Conservation (phyloP, 2,888 invertebrate species). For the Drosophila seclusa region DNA sequence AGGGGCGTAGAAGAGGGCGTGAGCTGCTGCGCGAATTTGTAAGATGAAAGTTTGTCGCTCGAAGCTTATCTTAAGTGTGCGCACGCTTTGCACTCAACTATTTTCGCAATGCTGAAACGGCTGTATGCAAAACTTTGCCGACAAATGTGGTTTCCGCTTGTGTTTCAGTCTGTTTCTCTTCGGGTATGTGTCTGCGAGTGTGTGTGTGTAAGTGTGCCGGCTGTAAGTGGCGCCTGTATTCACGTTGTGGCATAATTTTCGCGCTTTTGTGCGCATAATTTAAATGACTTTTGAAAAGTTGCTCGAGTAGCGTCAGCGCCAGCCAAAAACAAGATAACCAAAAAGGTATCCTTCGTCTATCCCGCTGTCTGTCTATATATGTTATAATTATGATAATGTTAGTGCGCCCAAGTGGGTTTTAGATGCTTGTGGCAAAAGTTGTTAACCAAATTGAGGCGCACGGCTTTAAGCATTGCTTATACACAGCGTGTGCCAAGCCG, state of each 20-base stretch:
- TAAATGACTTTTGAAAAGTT: constrained; percentile 80
- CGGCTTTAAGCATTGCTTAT: constrained; percentile 56
- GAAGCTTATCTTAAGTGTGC: constrained; percentile 78
- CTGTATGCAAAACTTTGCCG: constrained; percentile 70
- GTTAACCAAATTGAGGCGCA: constrained; percentile 33
- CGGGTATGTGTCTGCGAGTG: constrained; percentile 14
- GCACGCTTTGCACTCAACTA: constrained; percentile 78
- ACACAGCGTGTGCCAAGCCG: constrained; percentile 48
- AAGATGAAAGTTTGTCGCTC: constrained; percentile 77
- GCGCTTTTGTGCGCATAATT: constrained; percentile 79
- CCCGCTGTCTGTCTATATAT: constrained; percentile 28
- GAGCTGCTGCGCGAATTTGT: constrained; percentile 60
- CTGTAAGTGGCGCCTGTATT: constrained; percentile 76
- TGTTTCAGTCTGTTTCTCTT: constrained; percentile 19
- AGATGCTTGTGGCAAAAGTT: constrained; percentile 59
- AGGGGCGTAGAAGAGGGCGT: not conserved
- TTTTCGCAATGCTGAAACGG: constrained; percentile 49
- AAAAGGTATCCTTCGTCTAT: constrained; percentile 40
- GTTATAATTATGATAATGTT: constrained; percentile 79
- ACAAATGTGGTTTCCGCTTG: constrained; percentile 71
- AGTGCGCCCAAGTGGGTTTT: constrained; percentile 72
- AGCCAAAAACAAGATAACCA: constrained; percentile 59
- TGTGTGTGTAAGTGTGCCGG: constrained; percentile 38
- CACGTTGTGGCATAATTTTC: constrained; percentile 75
- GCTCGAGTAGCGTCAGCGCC: constrained; percentile 62